Base-by-base conservation (phyloP, 2,797 vertebrate genomes). In the Limosa lapponica region DNA sequence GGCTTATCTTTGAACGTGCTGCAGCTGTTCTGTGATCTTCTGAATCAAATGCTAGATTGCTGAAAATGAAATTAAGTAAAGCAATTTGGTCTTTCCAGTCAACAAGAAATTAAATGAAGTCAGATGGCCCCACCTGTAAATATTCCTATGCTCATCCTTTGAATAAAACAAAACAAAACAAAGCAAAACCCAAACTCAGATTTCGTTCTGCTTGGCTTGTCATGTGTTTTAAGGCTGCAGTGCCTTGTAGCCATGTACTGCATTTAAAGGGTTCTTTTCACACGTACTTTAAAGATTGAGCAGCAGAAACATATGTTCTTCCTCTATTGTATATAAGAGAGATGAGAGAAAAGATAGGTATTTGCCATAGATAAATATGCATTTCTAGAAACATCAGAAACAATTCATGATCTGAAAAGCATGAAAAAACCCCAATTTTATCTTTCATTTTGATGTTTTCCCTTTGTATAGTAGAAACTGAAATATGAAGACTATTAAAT, bases 31-130 rank as follows among this genome's bases (percentile, higher is more conserved):
- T 82, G 0, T 82, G 46, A 55, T 82, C 66, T 86, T 78, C 10
- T 75, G 30, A 79, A 92, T 92, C 27, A 87, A 81, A 70, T 69
- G 48, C 19, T 82, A 32, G 13, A 24, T 58, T 94, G 43, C 58
- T 86, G 71, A 77, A 93, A 92, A 77, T 54, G 5, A 70, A 91
- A 61, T 58, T 1, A 84, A 74, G 51, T 74, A 14, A 78, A 75
- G n/a, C 30, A 55, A 57, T 91, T 85, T 87, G 11, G 32, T 87
- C 22, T 82, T 90, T 78, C 49, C 19, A 72, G 30, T 17, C 79
- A 91, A 48, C 46, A 77, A 66, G 32, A 92, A 86, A 75, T 43
- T 8, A 87, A 87, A 88, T 90, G 7, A 94, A 91, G 13, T 92
- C 54, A 37, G 54, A 51, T 90, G 25, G 15, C 24, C 8, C 27